Evolutionary conservation across 2,888 invertebrate genomes (phyloP).

Genomic region (Pherbina coryleti): DNA sequence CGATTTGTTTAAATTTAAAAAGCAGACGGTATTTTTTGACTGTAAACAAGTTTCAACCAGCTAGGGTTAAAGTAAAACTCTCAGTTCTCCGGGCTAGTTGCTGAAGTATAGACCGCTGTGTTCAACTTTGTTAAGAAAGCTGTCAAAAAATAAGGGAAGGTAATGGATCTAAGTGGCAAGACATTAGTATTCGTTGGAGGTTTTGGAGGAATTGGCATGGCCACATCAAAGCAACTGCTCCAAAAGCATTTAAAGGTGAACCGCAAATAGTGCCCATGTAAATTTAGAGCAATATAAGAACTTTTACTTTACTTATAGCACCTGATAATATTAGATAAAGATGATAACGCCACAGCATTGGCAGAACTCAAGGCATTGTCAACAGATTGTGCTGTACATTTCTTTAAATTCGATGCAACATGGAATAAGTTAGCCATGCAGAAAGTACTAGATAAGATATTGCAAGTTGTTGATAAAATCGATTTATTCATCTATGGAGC

Average conservation of each 20-base stretch:
- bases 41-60: too few relatives aligned
- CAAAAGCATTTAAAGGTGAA: neutral
- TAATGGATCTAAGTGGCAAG: neutral
- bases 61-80: too few relatives aligned
- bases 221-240: neutral
- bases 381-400: constrained; percentile 52
- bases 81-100: constrained; percentile 21
- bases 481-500: constrained; percentile 61
- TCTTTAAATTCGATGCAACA: constrained; percentile 59
- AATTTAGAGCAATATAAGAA: neutral
- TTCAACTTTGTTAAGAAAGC: constrained; percentile 1
- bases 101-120: constrained; percentile 1
- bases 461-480: constrained; percentile 48
- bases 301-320: constrained; percentile 47
- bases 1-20: too few relatives aligned
- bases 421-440: constrained; percentile 59
- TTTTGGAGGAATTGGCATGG: neutral
- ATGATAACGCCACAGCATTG: constrained; percentile 54
- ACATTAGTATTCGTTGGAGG: neutral
- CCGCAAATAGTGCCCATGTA: neutral
- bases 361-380: constrained; percentile 53
- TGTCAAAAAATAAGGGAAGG: neutral
- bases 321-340: constrained; percentile 57
- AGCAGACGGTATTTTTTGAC: too few relatives aligned
- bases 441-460: constrained; percentile 56